phyloP scores from a whole-genome alignment of 1,140 invertebrate genomes.

The Globodera rostochiensis region DNA sequence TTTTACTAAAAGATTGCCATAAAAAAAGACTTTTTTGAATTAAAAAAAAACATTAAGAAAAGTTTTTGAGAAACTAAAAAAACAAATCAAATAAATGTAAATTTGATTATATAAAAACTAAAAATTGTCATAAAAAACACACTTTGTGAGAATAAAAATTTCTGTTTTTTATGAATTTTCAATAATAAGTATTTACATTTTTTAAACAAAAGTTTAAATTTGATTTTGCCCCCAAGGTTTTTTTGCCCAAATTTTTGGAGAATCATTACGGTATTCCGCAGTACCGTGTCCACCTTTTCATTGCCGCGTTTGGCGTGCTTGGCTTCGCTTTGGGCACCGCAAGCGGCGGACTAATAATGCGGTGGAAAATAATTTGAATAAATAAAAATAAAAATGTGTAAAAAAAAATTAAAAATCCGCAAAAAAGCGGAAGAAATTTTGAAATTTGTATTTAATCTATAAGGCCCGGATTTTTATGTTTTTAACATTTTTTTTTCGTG shows the following conservation, averaged over 20 bases:
- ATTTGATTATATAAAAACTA: background rate
- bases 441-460: too few relatives aligned
- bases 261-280: slow-evolving; percentile 65
- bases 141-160: too few relatives aligned
- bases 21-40: too few relatives aligned
- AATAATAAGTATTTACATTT: too few relatives aligned
- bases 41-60: background rate
- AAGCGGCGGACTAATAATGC: slow-evolving; percentile 50
- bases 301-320: slow-evolving; percentile 63
- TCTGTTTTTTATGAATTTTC: too few relatives aligned
- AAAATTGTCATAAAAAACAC: too few relatives aligned
- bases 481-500: too few relatives aligned
- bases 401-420: background rate
- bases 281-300: slow-evolving; percentile 62
- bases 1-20: too few relatives aligned
- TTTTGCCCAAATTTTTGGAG: slow-evolving; percentile 64
- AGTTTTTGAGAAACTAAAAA: background rate
- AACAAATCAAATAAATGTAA: background rate
- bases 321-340: slow-evolving; percentile 60
- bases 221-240: slow-evolving; percentile 44
- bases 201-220: background rate
- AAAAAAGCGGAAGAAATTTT: too few relatives aligned
- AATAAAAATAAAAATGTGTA: background rate
- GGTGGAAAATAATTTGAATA: slow-evolving; percentile 3
- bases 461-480: too few relatives aligned